Evolutionary conservation across 53 echinoderm and acorn worm genomes (phyloP).

Genomic region (Paracentrotus lividus): DNA sequence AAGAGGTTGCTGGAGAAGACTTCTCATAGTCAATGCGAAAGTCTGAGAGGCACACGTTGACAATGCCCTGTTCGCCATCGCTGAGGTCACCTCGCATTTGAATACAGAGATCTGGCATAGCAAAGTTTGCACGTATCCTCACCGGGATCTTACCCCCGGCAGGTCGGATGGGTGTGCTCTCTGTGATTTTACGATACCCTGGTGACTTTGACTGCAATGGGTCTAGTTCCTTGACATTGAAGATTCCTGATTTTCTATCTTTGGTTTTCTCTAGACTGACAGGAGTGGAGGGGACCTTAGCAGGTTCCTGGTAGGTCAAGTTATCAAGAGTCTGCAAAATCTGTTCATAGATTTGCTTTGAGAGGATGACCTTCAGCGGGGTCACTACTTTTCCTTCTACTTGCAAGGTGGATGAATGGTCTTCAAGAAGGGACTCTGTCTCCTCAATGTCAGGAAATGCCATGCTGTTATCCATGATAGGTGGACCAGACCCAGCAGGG

Average conservation of each 20-base stretch:
- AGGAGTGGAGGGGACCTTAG: constrained; percentile 4
- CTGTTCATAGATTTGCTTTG: constrained; percentile 97
- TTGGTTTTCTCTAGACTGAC: constrained; percentile 9
- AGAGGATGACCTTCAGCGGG: constrained; percentile 87
- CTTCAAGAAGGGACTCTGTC: constrained; percentile 65
- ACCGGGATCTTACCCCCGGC: constrained; percentile 65
- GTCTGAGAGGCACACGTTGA: constrained; percentile 86
- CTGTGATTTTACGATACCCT: not conserved
- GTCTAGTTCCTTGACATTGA: constrained; percentile 41
- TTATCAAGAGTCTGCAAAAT: constrained; percentile 96
- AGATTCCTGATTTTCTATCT: constrained; percentile 63
- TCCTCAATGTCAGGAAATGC: constrained; percentile 72
- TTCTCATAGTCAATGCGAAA: constrained; percentile 95
- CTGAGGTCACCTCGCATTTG: constrained; percentile 89
- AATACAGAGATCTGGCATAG: constrained; percentile 89
- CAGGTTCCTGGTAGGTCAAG: constrained; percentile 81
- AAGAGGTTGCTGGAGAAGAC: constrained; percentile 76
- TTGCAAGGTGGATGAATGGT: constrained; percentile 59
- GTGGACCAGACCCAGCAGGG: constrained; percentile 58
- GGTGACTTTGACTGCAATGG: not conserved
- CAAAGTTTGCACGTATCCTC: constrained; percentile 90
- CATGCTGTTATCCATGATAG: constrained; percentile 77
- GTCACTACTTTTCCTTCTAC: constrained; percentile 85
- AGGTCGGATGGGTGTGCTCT: constrained; percentile 40
- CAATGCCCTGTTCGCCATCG: constrained; percentile 96